Evolutionary conservation across 2,797 vertebrate genomes (phyloP).

Genomic region (Uromys caudimaculatus): DNA sequence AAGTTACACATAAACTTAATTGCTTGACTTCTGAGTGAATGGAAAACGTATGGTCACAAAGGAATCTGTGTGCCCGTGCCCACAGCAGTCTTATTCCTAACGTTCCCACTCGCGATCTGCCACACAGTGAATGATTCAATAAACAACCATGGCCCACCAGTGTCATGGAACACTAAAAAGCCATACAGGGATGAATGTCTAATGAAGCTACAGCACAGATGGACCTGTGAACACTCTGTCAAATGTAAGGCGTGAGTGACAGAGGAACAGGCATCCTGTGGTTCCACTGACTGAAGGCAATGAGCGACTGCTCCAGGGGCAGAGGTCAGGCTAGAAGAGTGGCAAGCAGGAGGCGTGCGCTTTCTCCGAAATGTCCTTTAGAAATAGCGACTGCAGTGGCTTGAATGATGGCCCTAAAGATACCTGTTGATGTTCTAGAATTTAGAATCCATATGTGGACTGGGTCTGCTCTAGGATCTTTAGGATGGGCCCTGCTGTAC

Average conservation of each 20-base stretch:
- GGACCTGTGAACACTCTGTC: neutral
- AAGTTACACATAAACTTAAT: neutral
- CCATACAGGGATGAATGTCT: conserved; percentile 17
- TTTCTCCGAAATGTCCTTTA: conserved; percentile 3
- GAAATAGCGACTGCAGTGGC: neutral
- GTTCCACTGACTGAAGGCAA: neutral
- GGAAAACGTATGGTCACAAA: neutral
- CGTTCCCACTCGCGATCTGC: neutral
- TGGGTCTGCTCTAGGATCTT: neutral
- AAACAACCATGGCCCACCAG: neutral
- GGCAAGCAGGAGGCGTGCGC: neutral
- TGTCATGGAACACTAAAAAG: neutral
- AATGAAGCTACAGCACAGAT: neutral
- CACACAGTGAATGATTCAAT: neutral
- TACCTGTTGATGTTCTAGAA: neutral
- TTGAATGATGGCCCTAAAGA: neutral
- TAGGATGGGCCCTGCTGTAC: neutral
- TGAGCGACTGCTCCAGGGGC: neutral
- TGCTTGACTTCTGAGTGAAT: neutral
- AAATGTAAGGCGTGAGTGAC: conserved; percentile 17
- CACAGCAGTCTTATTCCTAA: neutral
- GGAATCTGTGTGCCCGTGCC: neutral
- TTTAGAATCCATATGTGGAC: neutral
- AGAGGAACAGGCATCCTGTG: neutral
- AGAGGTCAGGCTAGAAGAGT: neutral